Evolutionary conservation across 2,113 vertebrate species (phyloP).

Genomic region (Ranitomeya variabilis): DNA sequence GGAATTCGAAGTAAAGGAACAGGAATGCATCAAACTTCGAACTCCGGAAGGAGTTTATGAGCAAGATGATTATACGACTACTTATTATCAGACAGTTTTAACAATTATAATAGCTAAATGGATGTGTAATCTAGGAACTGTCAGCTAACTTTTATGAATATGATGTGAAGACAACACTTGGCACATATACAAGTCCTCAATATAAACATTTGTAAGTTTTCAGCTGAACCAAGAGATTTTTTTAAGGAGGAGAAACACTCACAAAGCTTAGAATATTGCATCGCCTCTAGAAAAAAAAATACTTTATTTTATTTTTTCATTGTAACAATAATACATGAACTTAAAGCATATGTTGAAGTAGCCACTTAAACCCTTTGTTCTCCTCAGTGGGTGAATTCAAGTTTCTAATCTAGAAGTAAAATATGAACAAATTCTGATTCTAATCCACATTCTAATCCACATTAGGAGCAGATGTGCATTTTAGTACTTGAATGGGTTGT

Average conservation of each 20-base stretch:
- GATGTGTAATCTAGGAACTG: not conserved
- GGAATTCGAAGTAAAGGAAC: constrained; percentile 68
- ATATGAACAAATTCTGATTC: no score
- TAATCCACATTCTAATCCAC: no score
- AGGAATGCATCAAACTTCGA: constrained; percentile 64
- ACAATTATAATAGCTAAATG: not conserved
- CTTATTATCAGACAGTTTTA: constrained; percentile 23
- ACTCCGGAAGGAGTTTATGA: constrained; percentile 62
- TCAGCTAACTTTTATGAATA: not conserved
- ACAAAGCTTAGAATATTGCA: not conserved
- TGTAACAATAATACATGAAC: no score
- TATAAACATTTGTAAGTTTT: not conserved
- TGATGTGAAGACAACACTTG: not conserved
- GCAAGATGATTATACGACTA: constrained; percentile 47
- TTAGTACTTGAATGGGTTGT: no score
- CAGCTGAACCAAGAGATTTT: not conserved
- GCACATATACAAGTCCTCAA: not conserved
- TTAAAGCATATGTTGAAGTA: no score
- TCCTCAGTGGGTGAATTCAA: no score
- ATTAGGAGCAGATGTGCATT: no score
- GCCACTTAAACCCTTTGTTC: no score
- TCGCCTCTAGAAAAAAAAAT: no score
- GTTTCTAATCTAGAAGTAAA: no score
- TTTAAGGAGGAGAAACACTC: no score
- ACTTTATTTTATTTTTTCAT: no score